phyloP scores from a whole-genome alignment of 2,888 invertebrate species.

The Oithona nana region DNA sequence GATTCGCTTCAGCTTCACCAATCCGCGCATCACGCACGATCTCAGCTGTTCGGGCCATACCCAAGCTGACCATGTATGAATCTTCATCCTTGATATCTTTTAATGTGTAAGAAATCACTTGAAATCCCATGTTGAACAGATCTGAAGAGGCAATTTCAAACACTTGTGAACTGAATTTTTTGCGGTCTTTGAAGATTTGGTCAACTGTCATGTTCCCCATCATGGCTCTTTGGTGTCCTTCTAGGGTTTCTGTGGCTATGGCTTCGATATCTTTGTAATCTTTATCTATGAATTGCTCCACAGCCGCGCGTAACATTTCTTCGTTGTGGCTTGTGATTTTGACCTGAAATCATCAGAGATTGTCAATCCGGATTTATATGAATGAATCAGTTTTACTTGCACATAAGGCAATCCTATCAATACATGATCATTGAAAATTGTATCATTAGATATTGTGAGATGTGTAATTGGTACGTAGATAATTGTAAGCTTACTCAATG shows the following conservation, averaged over 20 bases:
- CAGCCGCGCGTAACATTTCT: slow-evolving; percentile 15
- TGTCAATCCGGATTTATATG: no score
- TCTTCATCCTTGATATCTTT: slow-evolving; percentile 17
- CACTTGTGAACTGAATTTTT: slow-evolving; percentile 11
- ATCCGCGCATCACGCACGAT: slow-evolving; percentile 15
- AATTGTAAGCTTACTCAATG: no score
- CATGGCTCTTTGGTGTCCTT: slow-evolving; percentile 17
- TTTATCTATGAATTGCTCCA: slow-evolving; percentile 17
- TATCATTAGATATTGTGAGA: no score
- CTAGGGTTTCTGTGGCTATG: slow-evolving; percentile 13
- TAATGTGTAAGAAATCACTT: slow-evolving; percentile 16
- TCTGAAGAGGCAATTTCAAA: slow-evolving; percentile 17
- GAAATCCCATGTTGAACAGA: slow-evolving; percentile 16
- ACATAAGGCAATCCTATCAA: no score
- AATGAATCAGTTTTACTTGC: no score
- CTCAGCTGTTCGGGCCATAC: slow-evolving; percentile 14
- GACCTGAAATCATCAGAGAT: background rate
- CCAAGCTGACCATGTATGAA: slow-evolving; percentile 13
- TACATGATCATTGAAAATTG: no score
- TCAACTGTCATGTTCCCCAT: slow-evolving; percentile 17
- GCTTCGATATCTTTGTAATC: slow-evolving; percentile 12
- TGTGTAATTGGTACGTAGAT: no score
- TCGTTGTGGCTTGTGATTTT: slow-evolving; percentile 15
- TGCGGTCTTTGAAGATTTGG: slow-evolving; percentile 16
- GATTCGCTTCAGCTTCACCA: slow-evolving; percentile 17